phyloP scores from a whole-genome alignment of 2,113 vertebrate species.

The Gnathonemus echidnorhynchus region DNA sequence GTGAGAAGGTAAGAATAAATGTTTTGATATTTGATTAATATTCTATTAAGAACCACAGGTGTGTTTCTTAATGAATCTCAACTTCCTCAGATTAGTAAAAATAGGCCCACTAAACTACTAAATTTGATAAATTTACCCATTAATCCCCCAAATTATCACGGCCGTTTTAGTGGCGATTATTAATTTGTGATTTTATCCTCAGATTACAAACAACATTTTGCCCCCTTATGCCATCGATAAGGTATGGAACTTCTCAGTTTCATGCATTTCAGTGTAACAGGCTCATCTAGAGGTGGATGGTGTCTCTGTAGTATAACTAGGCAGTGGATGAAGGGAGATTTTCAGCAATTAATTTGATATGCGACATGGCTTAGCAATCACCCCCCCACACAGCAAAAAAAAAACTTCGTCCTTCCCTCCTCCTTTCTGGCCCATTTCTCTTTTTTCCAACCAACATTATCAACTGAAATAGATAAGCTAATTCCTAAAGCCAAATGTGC shows the following conservation, averaged over 20 bases:
- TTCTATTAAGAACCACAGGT: neutral
- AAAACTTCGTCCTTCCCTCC: too few species aligned
- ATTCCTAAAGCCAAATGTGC: neutral
- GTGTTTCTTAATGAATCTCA: neutral
- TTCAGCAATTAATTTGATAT: neutral
- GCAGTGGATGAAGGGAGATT: neutral
- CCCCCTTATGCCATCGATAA: neutral
- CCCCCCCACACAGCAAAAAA: too few species aligned
- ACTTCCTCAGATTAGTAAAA: neutral
- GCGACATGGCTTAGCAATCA: neutral
- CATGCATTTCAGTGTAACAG: neutral
- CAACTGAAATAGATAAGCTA: neutral
- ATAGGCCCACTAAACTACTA: too few species aligned
- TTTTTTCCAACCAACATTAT: too few species aligned
- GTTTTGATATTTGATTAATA: neutral
- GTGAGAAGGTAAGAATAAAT: slow-evolving; percentile 41
- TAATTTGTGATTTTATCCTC: neutral
- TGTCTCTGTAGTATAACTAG: neutral
- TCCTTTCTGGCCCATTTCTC: too few species aligned
- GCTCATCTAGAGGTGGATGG: slow-evolving; percentile 61
- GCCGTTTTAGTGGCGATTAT: neutral
- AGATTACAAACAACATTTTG: neutral
- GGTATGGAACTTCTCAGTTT: neutral
- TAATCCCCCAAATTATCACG: neutral
- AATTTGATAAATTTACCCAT: neutral